Conservation (phyloP, 1,140 invertebrate genomes). For the Saccostrea echinata region DNA sequence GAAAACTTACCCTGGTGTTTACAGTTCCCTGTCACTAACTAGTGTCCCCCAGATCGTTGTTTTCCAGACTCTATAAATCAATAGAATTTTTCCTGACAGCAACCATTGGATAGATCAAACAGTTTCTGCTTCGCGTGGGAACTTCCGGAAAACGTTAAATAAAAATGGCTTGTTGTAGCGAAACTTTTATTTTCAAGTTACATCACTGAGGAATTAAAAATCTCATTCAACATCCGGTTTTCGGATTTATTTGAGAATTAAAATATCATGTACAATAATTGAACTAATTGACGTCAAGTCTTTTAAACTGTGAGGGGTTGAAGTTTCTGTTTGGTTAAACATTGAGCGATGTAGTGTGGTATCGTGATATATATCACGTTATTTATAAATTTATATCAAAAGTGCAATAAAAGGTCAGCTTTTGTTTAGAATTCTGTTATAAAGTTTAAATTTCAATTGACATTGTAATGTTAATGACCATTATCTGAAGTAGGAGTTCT, state of each 20-base stretch:
- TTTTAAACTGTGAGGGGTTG: background rate
- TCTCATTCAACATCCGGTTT: background rate
- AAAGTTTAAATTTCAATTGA: background rate
- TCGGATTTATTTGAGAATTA: background rate
- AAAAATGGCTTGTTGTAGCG: background rate
- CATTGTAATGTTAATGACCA: background rate
- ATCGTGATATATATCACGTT: background rate
- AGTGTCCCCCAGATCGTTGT: background rate
- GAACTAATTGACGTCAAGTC: constrained; percentile 20
- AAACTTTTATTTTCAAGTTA: background rate
- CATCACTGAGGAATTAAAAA: background rate
- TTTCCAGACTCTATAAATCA: constrained; percentile 22
- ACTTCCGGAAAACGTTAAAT: background rate
- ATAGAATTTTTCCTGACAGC: constrained; percentile 19
- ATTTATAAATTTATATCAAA: constrained; percentile 15
- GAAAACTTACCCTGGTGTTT: background rate
- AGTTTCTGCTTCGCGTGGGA: constrained; percentile 6
- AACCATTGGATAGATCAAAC: constrained; percentile 24
- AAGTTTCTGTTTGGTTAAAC: background rate
- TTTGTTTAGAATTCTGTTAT: background rate
- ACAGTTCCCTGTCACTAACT: background rate
- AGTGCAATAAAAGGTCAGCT: constrained; percentile 18
- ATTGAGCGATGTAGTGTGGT: background rate
- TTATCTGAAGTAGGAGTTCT: background rate
- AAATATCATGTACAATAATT: constrained; percentile 2